Evolutionary conservation across 2,888 invertebrate genomes (phyloP).

Genomic region (Maniola hyperantus): DNA sequence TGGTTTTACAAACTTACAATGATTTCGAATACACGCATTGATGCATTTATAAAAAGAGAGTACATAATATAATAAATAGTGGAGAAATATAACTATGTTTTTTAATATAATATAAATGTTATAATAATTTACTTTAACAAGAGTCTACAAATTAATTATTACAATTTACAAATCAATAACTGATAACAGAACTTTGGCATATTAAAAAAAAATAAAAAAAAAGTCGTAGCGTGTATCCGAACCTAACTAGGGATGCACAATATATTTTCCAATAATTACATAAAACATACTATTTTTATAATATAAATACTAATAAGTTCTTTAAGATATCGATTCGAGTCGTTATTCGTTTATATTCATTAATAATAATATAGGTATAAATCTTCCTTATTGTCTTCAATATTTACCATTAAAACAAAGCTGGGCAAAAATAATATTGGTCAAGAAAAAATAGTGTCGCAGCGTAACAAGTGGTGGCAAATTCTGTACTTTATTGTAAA

Average conservation of each 20-base stretch:
- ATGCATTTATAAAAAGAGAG: constrained; percentile 20
- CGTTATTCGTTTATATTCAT: constrained; percentile 71
- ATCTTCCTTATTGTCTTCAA: constrained; percentile 82
- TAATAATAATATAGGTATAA: constrained; percentile 76
- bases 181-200: constrained; percentile 34
- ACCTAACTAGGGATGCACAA: constrained; percentile 42
- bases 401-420: constrained; percentile 74
- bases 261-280: constrained; percentile 43
- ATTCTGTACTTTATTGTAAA: constrained; percentile 53
- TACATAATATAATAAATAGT: constrained; percentile 9
- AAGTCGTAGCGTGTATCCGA: constrained; percentile 46
- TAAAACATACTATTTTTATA: constrained; percentile 40
- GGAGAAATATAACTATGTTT: constrained; percentile 25
- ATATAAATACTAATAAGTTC: constrained; percentile 70
- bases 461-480: constrained; percentile 75
- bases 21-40: constrained; percentile 34
- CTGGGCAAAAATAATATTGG: constrained; percentile 52
- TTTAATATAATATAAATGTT: constrained; percentile 11
- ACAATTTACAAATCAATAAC: constrained; percentile 22
- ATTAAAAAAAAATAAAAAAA: constrained; percentile 23
- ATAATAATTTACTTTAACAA: constrained; percentile 25
- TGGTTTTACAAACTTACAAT: constrained; percentile 22
- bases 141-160: constrained; percentile 26
- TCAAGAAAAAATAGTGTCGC: constrained; percentile 54
- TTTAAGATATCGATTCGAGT: constrained; percentile 73